Base-by-base conservation (phyloP, 2,888 invertebrate genomes). In the Neuroscelio doddi region DNA sequence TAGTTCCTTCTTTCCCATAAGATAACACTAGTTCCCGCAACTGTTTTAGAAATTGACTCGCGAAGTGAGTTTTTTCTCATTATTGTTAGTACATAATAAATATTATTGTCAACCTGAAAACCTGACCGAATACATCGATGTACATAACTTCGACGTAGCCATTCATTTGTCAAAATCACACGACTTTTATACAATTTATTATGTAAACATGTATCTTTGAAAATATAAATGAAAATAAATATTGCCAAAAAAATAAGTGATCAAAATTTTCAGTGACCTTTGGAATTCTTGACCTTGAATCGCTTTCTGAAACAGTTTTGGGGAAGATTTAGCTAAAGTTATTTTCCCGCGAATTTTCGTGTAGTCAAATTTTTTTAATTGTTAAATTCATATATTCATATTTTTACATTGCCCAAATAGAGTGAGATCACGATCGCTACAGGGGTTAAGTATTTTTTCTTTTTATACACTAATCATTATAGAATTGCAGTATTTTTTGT, bases 141-240 rank as follows among this genome's bases (percentile, higher is more conserved):
- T 81, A 81, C 76, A 81, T 81, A 81, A 77, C 74, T 74, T 72
- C 68, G 68, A 39, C 45, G 45, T 50, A 53, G 41, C 47, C 52
- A 69, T 79, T 77, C 73, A 73, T 78, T 78, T 80, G 78, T 82
- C 80, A 80, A 80, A 81, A 80, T 80, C 80, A 81, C 75, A 79
- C 78, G 76, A 80, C 80, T 81, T 81, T 82, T 82, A 81, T 82
- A 82, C 81, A 82, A 81, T 80, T 81, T 81, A 80, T 80, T 80
- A 81, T 82, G 81, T 82, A 81, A 82, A 82, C 81, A 81, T 82
- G 81, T 82, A 82, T 82, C 81, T 81, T 82, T 82, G 80, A 79
- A 64, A 81, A 79, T 80, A 80, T 77, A 79, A 78, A 74, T 81
- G 80, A 80, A 81, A 81, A 81, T 82, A 82, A 82, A 82, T 71